phyloP scores from a whole-genome alignment of 2,797 vertebrate genomes.

The Dermochelys coriacea region DNA sequence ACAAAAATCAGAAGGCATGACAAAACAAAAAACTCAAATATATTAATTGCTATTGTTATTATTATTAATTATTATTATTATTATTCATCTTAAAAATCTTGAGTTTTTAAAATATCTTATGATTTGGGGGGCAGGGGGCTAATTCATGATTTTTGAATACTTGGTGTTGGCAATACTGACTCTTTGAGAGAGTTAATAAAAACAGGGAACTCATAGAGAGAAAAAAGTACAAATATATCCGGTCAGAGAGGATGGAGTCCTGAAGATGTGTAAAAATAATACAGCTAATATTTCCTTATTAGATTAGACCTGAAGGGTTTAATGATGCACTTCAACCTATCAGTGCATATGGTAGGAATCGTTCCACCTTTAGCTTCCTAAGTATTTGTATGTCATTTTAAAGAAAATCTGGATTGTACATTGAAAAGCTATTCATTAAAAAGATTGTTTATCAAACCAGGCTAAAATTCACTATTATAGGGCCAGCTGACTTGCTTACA shows the following conservation, averaged over 20 bases:
- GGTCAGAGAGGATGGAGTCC: fast-evolving
- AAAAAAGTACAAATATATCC: not conserved
- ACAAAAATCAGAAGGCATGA: not conserved
- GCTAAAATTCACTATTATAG: not conserved
- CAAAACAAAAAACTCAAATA: not conserved
- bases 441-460: fast-evolving
- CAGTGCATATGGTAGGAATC: not conserved
- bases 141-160: not conserved
- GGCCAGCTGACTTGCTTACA: not conserved
- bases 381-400: not conserved
- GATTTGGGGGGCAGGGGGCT: not conserved
- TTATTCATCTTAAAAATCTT: not conserved
- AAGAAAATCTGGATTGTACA: not conserved
- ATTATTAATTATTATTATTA: no score
- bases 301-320: not conserved
- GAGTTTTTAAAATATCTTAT: not conserved
- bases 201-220: not conserved
- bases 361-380: not conserved
- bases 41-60: not conserved
- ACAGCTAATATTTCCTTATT: not conserved
- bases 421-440: not conserved
- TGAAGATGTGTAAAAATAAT: not conserved
- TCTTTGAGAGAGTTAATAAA: not conserved
- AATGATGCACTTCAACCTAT: not conserved
- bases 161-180: not conserved